phyloP scores from a whole-genome alignment of 2,113 vertebrate species.

The Plecturocebus donacophilus region DNA sequence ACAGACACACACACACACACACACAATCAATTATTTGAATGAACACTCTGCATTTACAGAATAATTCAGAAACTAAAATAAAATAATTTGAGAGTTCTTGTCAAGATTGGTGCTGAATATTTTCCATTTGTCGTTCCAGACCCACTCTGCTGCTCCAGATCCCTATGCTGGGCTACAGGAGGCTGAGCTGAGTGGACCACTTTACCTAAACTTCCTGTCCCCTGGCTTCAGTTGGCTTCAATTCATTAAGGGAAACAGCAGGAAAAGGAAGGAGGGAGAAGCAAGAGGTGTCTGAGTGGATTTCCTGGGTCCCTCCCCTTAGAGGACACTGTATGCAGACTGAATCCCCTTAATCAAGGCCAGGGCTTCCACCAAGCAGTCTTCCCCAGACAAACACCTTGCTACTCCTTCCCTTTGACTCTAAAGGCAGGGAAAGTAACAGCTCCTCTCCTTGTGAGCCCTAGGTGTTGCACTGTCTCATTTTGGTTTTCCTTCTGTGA shows the following conservation, averaged over 20 bases:
- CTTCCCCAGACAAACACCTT: neutral
- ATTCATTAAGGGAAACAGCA: neutral
- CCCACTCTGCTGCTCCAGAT: neutral
- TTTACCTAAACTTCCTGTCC: neutral
- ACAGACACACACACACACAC: too few relatives aligned
- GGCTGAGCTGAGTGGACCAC: neutral
- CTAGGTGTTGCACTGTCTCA: neutral
- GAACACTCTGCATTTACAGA: slow-evolving; percentile 8
- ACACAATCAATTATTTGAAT: too few relatives aligned
- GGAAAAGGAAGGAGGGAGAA: neutral
- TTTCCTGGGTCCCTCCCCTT: neutral
- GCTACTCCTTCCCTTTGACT: neutral
- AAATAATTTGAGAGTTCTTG: neutral
- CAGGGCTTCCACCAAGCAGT: neutral
- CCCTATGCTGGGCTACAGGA: neutral
- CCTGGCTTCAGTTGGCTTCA: neutral
- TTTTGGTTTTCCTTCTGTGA: neutral
- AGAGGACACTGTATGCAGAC: neutral
- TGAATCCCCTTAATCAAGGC: neutral
- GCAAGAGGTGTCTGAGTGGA: neutral
- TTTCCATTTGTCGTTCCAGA: neutral
- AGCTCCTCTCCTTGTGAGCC: neutral
- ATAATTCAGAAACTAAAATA: slow-evolving; percentile 6
- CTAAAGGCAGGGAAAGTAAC: too few relatives aligned
- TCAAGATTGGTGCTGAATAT: neutral